Percentiles rank a stretch among this genome's conserved stretches.
phyloP scores from a whole-genome alignment of 2,888 invertebrate genomes.

The Orthosia gothica region DNA sequence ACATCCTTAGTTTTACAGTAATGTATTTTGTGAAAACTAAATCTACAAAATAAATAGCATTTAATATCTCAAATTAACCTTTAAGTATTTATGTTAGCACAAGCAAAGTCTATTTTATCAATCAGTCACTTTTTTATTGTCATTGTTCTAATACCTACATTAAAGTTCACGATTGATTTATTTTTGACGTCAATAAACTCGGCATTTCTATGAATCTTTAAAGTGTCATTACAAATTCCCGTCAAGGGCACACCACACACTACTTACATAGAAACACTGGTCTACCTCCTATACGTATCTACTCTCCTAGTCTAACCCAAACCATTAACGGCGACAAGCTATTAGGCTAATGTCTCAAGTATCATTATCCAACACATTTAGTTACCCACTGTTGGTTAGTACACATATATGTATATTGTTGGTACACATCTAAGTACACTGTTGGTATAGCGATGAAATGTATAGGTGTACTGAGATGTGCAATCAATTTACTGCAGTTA shows the following conservation, averaged over 20 bases:
- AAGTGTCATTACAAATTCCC: neutral
- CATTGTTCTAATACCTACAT: no score
- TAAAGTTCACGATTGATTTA: no score
- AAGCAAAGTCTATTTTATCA: no score
- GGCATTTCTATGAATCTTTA: no score
- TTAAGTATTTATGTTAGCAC: no score
- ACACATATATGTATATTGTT: neutral
- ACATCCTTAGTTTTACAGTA: no score
- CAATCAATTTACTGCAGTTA: conserved; percentile 22
- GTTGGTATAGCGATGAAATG: neutral
- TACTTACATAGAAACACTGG: neutral
- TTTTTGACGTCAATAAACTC: no score
- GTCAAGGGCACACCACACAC: neutral
- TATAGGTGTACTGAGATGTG: neutral
- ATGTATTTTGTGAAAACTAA: no score
- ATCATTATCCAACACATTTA: conserved; percentile 49
- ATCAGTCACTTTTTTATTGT: no score
- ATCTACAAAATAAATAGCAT: no score
- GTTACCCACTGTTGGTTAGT: conserved; percentile 36
- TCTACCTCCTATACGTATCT: neutral
- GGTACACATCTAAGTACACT: neutral
- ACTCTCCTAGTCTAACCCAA: neutral
- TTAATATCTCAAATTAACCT: no score
- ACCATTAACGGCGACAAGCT: conserved; percentile 39
- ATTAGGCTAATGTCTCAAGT: conserved; percentile 44